Base-by-base conservation (phyloP, 2,888 invertebrate genomes). In the Willowsia nigromaculata region DNA sequence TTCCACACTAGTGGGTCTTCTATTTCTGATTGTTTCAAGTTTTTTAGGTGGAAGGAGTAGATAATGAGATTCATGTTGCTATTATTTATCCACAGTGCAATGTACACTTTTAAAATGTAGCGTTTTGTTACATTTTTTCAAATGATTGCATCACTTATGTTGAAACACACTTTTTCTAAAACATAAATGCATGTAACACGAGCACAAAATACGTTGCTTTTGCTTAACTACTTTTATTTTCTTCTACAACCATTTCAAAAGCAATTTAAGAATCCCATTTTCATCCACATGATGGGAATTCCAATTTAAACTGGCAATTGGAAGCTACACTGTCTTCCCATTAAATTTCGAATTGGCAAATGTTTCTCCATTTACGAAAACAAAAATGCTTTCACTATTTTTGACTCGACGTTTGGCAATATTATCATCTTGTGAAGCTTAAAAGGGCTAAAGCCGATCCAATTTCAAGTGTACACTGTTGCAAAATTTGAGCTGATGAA, bases 281-380 rank as follows among this genome's bases (percentile, higher is more conserved):
- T 18, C 62, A 40, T 76, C 78, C 85, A 47, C 47, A 62, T 53
- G 47, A 86, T 80, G 37, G 37, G 27, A 50, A 80, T 68, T 30
- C 40, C 68, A 86, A 86, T 85, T 85, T 76, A 33, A 74, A 62
- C 18, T 33, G 43, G 76, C 74, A 40, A 43, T 43, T 76, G 40
- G 18, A 27, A 40, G 27, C 15, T 68, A 74, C 40, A 68, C 33
- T 22, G 50, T 86, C 15, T 56, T n/a, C 50, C 53, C 85, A 85
- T 65, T 78, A 40, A n/a, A 27, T 25, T 59, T 11, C 37, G 27
- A 62, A 53, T 40, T 80, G 11, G 30, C 9, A 53, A 78, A 22
- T 47, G 9, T 43, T 50, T 33, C 25, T 47, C 78, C 25, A 50
- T 85, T 65, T 78, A 33, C 59, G 62, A 78, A 68, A 30, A 50